Evolutionary conservation across 2,113 vertebrate species (phyloP), one percentile per base, ranked within the genome.

Genomic region (mouse (Mus musculus)): DNA sequence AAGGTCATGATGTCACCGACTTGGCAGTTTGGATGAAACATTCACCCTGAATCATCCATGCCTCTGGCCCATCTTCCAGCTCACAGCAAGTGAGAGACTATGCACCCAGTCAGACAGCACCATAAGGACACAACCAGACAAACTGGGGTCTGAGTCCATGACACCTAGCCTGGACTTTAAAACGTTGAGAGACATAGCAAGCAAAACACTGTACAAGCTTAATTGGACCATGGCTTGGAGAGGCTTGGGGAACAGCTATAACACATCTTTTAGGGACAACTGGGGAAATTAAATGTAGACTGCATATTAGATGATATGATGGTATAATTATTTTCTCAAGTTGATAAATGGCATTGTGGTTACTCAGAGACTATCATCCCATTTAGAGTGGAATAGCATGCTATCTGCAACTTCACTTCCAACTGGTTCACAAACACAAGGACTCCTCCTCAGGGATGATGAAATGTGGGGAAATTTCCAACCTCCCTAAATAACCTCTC

Each of bases 31-130:
- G 39, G 7, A 54, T 22, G 78, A 93, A 78, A 52, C 2, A 9
- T n/a, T 84, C 87, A 86, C 69, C 56, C 36, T 91, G 69, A 63
- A 86, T 91, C 95, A 88, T 26, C 65, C 30, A 28, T 11, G 49
- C 61, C 61, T 85, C 85, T 91, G 42, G 63, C 61, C 91, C 26
- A 56, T 19, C 71, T 88, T 63, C 33, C 52, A 95, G 26, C 56
- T 90, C 42, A 77, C 12, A 84, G 80, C 30, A 95, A 77, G 5
- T 65, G 13, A 30, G 33, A 49, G 30, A 54, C 0, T 72, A 10
- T 22, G 0, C 12, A 76, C 80, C 28, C 91, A 65, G 86, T 77
- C 42, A 84, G 95, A 88, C 54, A 69, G 14, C 22, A 52, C 6
- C n/a, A 20, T 0, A 0, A 91, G 28, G 63, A 93, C 91, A 93